A percentile compares a stretch with the other conserved stretches of the same genome.
Evolutionary conservation across 1,140 invertebrate genomes (phyloP).

Genomic region (Lysiphlebus fabarum): DNA sequence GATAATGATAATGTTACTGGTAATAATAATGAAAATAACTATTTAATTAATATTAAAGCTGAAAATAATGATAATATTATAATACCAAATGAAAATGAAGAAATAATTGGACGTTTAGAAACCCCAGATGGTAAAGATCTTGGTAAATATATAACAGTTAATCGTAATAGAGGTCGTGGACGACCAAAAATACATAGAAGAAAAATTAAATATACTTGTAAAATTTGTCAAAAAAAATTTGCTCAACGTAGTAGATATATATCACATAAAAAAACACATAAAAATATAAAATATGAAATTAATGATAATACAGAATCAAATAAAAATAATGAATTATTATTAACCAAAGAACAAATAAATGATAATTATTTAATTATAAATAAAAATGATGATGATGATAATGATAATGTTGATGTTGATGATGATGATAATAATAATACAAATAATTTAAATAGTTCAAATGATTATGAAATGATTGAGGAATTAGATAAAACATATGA

Average conservation of each 20-base stretch:
- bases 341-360: no score
- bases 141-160: slow-evolving; percentile 62
- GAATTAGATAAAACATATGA: slow-evolving; percentile 36
- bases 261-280: slow-evolving; percentile 53
- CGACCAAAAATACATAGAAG: slow-evolving; percentile 55
- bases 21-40: slow-evolving; percentile 10
- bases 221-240: slow-evolving; percentile 58
- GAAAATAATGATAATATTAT: slow-evolving; percentile 27
- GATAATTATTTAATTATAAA: no score
- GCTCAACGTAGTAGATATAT: slow-evolving; percentile 55
- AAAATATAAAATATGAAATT: slow-evolving; percentile 57
- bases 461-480: slow-evolving; percentile 4
- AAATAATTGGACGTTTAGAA: slow-evolving; percentile 67
- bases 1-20: slow-evolving; percentile 47
- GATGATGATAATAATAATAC: slow-evolving; percentile 1
- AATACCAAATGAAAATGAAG: slow-evolving; percentile 46
- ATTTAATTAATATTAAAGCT: no score
- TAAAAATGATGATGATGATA: neutral
- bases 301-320: slow-evolving; percentile 52
- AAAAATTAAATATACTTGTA: slow-evolving; percentile 56
- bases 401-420: neutral
- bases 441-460: neutral
- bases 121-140: slow-evolving; percentile 59
- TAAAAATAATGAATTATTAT: slow-evolving; percentile 29
- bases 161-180: slow-evolving; percentile 57